Evolutionary conservation across 2,888 invertebrate species (phyloP).

Genomic region (Zaprionus obscuricornis): DNA sequence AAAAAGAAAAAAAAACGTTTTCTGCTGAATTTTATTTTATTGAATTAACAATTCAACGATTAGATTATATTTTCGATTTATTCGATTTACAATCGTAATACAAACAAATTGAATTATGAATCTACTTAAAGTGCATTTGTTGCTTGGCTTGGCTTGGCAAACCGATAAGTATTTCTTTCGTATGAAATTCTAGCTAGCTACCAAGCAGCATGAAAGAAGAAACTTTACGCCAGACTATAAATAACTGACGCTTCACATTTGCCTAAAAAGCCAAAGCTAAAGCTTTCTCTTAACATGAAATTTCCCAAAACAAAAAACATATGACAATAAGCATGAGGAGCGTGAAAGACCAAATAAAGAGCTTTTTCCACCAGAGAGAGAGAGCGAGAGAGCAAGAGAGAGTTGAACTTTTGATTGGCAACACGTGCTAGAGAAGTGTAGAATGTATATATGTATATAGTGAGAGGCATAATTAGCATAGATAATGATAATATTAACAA

Average conservation of each 20-base stretch:
- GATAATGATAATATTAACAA: conserved; percentile 8
- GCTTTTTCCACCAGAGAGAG: too few species aligned
- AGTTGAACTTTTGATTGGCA: background rate
- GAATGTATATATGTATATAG: too few species aligned
- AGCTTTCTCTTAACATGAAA: conserved; percentile 46
- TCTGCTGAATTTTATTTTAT: conserved; percentile 1
- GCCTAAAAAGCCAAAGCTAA: conserved; percentile 23
- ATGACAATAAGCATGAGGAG: conserved; percentile 25
- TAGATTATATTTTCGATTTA: conserved; percentile 34
- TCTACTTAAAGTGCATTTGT: conserved; percentile 1
- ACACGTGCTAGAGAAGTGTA: conserved; percentile 38
- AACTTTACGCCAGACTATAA: too few species aligned
- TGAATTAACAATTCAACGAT: conserved; percentile 17
- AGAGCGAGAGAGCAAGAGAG: conserved; percentile 4
- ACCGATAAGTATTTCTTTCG: too few species aligned
- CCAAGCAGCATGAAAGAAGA: too few species aligned
- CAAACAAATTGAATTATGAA: conserved; percentile 10
- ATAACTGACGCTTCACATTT: too few species aligned
- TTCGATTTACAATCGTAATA: conserved; percentile 22
- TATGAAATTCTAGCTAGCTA: too few species aligned
- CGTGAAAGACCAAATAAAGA: too few species aligned
- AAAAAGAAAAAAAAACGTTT: too few species aligned
- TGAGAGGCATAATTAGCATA: background rate
- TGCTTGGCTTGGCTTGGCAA: conserved; percentile 19
- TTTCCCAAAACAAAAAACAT: conserved; percentile 74